Evolutionary conservation across 2,888 invertebrate genomes (phyloP).

Genomic region (Harpagoxenus sublaevis): DNA sequence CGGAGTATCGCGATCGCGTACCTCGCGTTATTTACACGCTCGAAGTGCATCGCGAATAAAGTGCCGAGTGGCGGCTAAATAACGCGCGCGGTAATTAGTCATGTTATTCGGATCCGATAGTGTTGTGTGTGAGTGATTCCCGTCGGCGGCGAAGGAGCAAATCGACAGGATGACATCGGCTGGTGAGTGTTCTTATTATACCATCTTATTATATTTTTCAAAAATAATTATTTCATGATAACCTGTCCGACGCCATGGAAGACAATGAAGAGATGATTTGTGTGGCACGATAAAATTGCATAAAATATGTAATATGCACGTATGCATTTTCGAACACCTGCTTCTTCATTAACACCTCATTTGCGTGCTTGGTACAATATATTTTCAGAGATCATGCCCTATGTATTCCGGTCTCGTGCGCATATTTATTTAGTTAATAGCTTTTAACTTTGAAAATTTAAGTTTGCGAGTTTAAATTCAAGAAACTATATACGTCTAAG

Average conservation of each 20-base stretch:
- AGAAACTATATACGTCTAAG: background rate
- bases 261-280: background rate
- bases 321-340: conserved; percentile 51
- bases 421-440: conserved; percentile 8
- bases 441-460: conserved; percentile 27
- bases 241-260: background rate
- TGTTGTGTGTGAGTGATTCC: no score
- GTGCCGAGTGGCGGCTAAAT: no score
- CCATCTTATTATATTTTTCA: conserved; percentile 2
- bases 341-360: conserved; percentile 73
- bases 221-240: background rate
- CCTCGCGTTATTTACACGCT: no score
- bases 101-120: no score
- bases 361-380: background rate
- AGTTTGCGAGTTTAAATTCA: background rate
- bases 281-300: background rate
- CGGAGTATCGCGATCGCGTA: no score
- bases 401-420: background rate
- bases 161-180: no score
- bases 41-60: no score
- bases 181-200: background rate
- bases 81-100: no score
- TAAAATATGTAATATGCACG: background rate
- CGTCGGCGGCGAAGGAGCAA: no score
- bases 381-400: conserved; percentile 15